A percentile compares a stretch with the other conserved stretches of the same genome.
phyloP scores from a whole-genome alignment of 1,140 invertebrate genomes.

The Eumeta japonica region DNA sequence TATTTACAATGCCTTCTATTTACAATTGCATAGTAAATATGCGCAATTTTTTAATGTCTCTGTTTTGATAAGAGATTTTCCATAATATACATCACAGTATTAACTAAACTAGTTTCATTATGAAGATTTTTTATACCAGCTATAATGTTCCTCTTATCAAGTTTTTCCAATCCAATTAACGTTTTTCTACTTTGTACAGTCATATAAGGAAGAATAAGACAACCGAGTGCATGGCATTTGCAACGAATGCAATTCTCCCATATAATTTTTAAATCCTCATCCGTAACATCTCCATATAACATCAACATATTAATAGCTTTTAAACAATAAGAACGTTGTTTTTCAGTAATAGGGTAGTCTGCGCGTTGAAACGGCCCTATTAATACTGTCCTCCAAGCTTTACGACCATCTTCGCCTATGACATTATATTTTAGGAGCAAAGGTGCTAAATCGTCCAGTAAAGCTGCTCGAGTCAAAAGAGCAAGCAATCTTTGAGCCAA shows the following conservation, averaged over 20 bases:
- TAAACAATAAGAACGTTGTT: conserved; percentile 44
- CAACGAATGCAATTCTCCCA: conserved; percentile 50
- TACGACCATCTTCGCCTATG: conserved; percentile 31
- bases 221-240: conserved; percentile 42
- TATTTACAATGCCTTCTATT: too few species aligned
- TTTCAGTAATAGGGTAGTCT: conserved; percentile 48
- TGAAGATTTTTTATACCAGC: conserved; percentile 48
- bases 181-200: conserved; percentile 29
- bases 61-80: conserved; percentile 25
- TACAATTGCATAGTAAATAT: too few species aligned
- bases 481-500: conserved; percentile 35
- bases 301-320: conserved; percentile 49
- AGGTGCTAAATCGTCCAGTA: conserved; percentile 43
- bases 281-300: conserved; percentile 42
- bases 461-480: conserved; percentile 28
- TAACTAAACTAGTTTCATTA: conserved; percentile 39
- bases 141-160: conserved; percentile 45
- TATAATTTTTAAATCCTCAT: conserved; percentile 46
- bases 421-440: conserved; percentile 36
- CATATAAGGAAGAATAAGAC: conserved; percentile 47
- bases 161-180: conserved; percentile 36
- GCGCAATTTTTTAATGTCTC: too few species aligned
- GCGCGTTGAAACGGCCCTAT: conserved; percentile 47
- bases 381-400: conserved; percentile 48
- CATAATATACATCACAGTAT: conserved; percentile 44